Conservation (phyloP, 2,113 vertebrate species). For the Sinocyclocheilus maitianheensis region DNA sequence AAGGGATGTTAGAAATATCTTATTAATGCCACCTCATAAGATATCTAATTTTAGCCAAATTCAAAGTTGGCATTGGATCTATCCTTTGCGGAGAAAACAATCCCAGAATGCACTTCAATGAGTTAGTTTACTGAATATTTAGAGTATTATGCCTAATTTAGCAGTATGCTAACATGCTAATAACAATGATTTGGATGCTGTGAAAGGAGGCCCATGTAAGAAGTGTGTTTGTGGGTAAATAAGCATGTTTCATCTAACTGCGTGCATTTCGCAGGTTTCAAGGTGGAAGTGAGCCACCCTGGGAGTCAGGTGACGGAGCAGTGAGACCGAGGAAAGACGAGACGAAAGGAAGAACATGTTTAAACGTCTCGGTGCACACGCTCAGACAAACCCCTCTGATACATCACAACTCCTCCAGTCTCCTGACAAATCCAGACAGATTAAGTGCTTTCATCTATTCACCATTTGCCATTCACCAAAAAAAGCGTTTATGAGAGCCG, state of each 20-base stretch:
- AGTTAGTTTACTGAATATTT: not conserved
- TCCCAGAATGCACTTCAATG: no score
- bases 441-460: slow-evolving; percentile 73
- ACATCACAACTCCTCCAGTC: slow-evolving; percentile 55
- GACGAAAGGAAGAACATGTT: slow-evolving; percentile 25
- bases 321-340: not conserved
- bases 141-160: not conserved
- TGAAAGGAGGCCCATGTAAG: not conserved
- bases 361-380: slow-evolving; percentile 46
- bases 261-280: not conserved
- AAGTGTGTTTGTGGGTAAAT: slow-evolving; percentile 2
- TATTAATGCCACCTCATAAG: not conserved
- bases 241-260: not conserved
- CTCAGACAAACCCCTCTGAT: slow-evolving; percentile 52
- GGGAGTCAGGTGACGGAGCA: slow-evolving; percentile 49
- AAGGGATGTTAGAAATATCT: not conserved
- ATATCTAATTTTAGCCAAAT: not conserved
- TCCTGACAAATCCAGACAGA: slow-evolving; percentile 71
- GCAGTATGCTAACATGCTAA: not conserved
- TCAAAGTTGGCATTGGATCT: not conserved
- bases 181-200: not conserved
- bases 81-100: not conserved
- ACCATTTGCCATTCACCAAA: slow-evolving; percentile 48
- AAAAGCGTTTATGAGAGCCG: slow-evolving; percentile 37
- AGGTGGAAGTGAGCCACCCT: slow-evolving; percentile 20